Percentiles rank a stretch among this genome's conserved stretches.
Conservation (phyloP, 2,113 vertebrate genomes). For the Strix uralensis region DNA sequence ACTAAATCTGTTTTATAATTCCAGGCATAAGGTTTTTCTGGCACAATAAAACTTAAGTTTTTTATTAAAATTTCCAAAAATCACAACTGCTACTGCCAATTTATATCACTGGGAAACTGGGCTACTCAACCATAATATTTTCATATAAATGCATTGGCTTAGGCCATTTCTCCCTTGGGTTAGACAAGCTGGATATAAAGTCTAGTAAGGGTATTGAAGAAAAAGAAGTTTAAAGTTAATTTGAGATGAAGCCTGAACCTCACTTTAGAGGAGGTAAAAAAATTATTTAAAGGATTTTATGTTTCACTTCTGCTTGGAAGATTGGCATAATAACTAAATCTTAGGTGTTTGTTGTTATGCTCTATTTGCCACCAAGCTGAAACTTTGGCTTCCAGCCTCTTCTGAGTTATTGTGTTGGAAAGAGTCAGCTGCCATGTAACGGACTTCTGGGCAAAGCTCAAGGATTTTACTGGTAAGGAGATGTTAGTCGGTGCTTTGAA, state of each 20-base stretch:
- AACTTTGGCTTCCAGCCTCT: background rate
- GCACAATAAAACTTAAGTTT: background rate
- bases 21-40: background rate
- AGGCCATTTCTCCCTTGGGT: background rate
- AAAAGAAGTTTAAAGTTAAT: background rate
- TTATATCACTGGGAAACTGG: constrained; percentile 11
- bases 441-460: background rate
- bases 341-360: background rate
- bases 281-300: background rate
- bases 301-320: background rate
- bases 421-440: background rate
- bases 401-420: background rate
- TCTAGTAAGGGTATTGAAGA: background rate
- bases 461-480: background rate
- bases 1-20: background rate
- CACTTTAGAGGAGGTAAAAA: background rate
- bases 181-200: background rate
- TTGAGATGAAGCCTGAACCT: background rate
- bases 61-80: constrained; percentile 21
- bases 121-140: constrained; percentile 27
- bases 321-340: background rate
- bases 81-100: constrained; percentile 2
- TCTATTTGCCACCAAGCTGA: background rate
- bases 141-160: background rate
- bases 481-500: background rate